These are phyloP conservation scores for Celastrina argiolus DNA, from an alignment of 2,888 invertebrate species.

Conservation along the genomic window DNA sequence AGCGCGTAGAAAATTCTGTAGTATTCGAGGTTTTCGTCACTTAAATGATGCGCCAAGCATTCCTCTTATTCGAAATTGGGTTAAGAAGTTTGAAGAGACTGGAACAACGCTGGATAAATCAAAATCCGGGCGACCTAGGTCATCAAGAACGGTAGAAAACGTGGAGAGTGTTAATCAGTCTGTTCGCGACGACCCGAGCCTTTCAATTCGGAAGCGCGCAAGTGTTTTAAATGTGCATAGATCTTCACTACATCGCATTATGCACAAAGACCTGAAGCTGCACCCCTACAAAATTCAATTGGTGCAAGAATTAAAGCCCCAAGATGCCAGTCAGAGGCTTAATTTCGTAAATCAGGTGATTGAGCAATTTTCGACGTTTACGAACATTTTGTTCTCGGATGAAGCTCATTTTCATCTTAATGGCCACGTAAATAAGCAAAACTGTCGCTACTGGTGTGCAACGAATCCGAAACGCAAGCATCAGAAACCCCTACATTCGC, in stretches of 20 bases:
- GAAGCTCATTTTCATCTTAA: constrained; percentile 33
- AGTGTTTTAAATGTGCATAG: constrained; percentile 25
- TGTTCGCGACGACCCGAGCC: constrained; percentile 31
- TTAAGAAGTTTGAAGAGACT: constrained; percentile 28
- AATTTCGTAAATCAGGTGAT: constrained; percentile 23
- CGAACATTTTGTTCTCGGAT: constrained; percentile 30
- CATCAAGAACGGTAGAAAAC: too few species aligned
- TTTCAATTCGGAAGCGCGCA: constrained; percentile 27
- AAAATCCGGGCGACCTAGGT: constrained; percentile 33
- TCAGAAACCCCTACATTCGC: constrained; percentile 32
- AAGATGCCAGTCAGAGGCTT: constrained; percentile 17
- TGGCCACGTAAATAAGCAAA: constrained; percentile 33
- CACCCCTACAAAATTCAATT: too few species aligned
- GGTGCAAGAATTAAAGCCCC: too few species aligned
- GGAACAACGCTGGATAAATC: constrained; percentile 33
- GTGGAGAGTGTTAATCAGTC: too few species aligned
- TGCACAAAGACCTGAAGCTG: constrained; percentile 22
- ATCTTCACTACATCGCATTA: constrained; percentile 22
- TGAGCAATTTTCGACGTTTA: constrained; percentile 25
- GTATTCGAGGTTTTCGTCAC: constrained; percentile 29
- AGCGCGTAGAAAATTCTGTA: constrained; percentile 34
- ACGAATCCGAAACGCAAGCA: constrained; percentile 27
- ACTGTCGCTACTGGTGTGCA: constrained; percentile 33
- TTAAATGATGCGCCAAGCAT: constrained; percentile 17
- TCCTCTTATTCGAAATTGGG: constrained; percentile 12